phyloP scores from a whole-genome alignment of 2,797 vertebrate species.

The Siniperca scherzeri region DNA sequence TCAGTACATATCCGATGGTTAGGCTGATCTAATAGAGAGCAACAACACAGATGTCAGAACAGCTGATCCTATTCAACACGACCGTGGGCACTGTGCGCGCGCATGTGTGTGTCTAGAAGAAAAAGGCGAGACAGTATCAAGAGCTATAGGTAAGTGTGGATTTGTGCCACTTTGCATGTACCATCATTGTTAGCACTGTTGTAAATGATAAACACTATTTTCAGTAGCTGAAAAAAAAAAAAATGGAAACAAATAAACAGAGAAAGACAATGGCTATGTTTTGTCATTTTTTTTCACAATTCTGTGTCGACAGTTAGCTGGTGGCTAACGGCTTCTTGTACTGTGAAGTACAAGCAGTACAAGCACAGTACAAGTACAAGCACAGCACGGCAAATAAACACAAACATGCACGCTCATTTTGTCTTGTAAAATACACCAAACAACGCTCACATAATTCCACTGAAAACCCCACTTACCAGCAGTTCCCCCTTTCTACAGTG shows the following conservation, averaged over 20 bases:
- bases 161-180: conserved; percentile 14
- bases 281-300: not conserved
- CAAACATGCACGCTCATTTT: no score
- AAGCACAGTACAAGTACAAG: no score
- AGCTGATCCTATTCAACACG: conserved; percentile 66
- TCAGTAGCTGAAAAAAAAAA: not conserved
- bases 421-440: no score
- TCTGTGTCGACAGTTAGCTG: not conserved
- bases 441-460: no score
- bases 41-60: conserved; percentile 73
- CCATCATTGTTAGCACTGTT: not conserved
- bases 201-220: conserved; percentile 6
- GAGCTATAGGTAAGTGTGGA: conserved; percentile 11
- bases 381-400: no score
- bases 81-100: conserved; percentile 25
- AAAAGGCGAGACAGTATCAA: conserved; percentile 1
- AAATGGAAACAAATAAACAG: not conserved
- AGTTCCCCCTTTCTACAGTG: no score
- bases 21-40: conserved; percentile 62
- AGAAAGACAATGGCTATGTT: not conserved
- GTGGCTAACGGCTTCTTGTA: no score
- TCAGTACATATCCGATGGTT: conserved; percentile 53
- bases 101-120: not conserved
- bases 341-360: no score
- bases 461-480: no score